Conservation (phyloP, 2,113 vertebrate genomes). For the Gallinago jamesoni region DNA sequence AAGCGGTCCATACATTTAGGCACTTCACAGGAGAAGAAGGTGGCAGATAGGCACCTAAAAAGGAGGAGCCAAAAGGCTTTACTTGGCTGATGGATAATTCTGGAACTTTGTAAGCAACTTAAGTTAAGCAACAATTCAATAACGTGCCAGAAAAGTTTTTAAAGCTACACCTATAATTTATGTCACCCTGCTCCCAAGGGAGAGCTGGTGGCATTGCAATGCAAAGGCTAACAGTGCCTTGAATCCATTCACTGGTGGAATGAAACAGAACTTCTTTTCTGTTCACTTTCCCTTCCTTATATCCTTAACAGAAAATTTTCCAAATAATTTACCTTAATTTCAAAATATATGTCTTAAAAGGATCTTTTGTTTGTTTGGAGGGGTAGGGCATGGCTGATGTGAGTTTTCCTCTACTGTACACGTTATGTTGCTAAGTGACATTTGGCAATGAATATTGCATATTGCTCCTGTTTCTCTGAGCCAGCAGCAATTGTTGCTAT, state of each 20-base stretch:
- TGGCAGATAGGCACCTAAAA: background rate
- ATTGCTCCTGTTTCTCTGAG: slow-evolving; percentile 43
- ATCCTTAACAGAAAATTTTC: background rate
- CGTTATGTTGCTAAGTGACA: slow-evolving; percentile 60
- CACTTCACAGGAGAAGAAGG: background rate
- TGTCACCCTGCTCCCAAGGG: background rate
- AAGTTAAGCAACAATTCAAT: background rate
- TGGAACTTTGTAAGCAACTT: background rate
- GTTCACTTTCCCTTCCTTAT: background rate
- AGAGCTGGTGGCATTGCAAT: background rate
- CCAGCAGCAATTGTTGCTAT: slow-evolving; percentile 54
- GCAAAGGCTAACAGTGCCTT: background rate
- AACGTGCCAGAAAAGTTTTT: background rate
- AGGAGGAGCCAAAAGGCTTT: background rate
- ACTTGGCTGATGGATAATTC: background rate
- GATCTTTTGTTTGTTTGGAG: slow-evolving; percentile 23
- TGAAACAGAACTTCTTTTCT: background rate
- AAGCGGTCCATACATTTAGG: background rate
- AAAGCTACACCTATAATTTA: background rate
- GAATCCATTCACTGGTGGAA: background rate
- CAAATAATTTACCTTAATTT: background rate
- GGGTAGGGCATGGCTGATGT: background rate
- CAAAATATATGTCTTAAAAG: background rate
- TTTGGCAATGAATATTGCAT: slow-evolving; percentile 47
- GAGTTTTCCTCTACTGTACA: slow-evolving; percentile 35